Conservation (phyloP, 2,797 vertebrate species). For the Ataeniobius toweri region DNA sequence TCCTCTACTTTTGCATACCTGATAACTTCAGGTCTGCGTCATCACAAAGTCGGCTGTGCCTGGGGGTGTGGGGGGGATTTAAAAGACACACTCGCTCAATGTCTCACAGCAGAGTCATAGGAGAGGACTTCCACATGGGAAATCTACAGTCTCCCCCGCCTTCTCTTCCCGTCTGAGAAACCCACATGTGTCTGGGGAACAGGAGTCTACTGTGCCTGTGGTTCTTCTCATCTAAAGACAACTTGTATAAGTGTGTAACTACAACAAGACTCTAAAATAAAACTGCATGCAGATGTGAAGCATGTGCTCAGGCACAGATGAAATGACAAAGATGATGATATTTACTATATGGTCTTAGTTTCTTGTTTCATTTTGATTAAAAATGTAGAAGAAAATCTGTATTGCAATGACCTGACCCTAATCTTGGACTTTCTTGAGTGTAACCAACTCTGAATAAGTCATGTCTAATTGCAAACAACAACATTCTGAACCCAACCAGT, state of each 20-base stretch:
- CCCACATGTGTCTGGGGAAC: slow-evolving; percentile 43
- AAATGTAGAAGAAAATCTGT: neutral
- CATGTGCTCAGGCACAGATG: neutral
- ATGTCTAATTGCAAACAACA: neutral
- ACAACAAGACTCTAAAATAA: slow-evolving; percentile 7
- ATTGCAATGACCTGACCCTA: too few species aligned
- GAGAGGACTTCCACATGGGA: slow-evolving; percentile 28
- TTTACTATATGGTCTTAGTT: neutral
- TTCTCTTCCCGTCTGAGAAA: slow-evolving; percentile 15
- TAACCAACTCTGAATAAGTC: neutral
- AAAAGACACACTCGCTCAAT: slow-evolving; percentile 8
- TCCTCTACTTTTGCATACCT: slow-evolving; percentile 23
- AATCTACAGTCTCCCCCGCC: slow-evolving; percentile 25
- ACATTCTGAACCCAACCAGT: neutral
- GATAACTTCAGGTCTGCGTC: slow-evolving; percentile 28
- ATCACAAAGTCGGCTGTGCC: slow-evolving; percentile 12
- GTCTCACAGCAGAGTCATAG: slow-evolving; percentile 25
- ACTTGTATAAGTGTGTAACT: neutral
- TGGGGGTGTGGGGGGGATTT: slow-evolving; percentile 5
- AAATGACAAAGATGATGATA: neutral
- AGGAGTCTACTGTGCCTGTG: slow-evolving; percentile 22
- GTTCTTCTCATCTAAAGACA: slow-evolving; percentile 4
- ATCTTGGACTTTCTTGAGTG: neutral
- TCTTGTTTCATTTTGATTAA: neutral
- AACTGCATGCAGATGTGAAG: slow-evolving; percentile 8